Percentiles rank a stretch among this genome's conserved stretches.
Conservation (phyloP, 2,113 vertebrate species). For the Anthoscopus minutus region DNA sequence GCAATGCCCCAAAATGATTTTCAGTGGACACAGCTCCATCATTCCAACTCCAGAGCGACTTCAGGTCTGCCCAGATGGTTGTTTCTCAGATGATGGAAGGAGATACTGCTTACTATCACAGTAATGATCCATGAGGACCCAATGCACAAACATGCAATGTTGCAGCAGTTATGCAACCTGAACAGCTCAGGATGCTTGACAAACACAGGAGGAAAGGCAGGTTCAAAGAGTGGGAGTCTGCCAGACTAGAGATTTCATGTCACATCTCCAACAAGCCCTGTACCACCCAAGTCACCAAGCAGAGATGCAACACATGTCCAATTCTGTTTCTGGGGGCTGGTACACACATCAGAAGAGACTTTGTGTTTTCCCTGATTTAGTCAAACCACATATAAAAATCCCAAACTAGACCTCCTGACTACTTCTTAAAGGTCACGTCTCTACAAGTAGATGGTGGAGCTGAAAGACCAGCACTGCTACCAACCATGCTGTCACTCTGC, state of each 20-base stretch:
- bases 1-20: not conserved
- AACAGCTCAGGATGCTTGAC: not conserved
- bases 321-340: not conserved
- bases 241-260: not conserved
- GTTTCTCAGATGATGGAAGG: not conserved
- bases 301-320: accelerated
- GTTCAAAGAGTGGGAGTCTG: not conserved
- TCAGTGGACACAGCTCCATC: not conserved
- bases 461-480: not conserved
- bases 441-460: not conserved
- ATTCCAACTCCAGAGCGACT: accelerated
- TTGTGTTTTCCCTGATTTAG: not conserved
- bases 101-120: not conserved
- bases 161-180: not conserved
- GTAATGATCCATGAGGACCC: not conserved
- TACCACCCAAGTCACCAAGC: not conserved
- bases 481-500: accelerated
- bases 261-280: not conserved
- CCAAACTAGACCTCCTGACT: not conserved
- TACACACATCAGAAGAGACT: not conserved
- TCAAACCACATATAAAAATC: not conserved
- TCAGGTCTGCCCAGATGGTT: not conserved
- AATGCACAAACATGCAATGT: not conserved
- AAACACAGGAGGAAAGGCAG: not conserved
- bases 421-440: not conserved